Percentiles rank a stretch among this genome's conserved stretches.
These are phyloP conservation scores for Cyanistes caeruleus DNA, from an alignment of 2,113 vertebrate genomes.

Conservation along the genomic window DNA sequence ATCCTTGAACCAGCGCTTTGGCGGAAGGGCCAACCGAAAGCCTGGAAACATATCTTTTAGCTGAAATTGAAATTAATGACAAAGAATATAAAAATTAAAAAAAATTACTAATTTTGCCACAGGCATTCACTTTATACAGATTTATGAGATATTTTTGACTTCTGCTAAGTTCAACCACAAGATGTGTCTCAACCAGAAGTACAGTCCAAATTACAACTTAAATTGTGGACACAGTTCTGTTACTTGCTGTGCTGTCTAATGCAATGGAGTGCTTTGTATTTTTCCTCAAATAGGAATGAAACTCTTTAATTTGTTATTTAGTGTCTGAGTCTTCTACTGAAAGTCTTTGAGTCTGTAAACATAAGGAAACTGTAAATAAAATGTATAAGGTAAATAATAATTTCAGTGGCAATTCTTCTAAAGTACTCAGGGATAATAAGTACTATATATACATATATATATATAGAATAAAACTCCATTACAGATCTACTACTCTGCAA, in stretches of 20 bases:
- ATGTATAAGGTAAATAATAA: not conserved
- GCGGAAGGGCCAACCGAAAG: constrained; percentile 94
- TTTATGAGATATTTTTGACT: not conserved
- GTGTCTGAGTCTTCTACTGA: not conserved
- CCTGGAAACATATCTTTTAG: constrained; percentile 96
- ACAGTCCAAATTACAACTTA: not conserved
- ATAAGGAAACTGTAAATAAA: not conserved
- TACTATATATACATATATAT: not conserved
- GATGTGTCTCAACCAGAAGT: not conserved
- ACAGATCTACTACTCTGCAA: not conserved
- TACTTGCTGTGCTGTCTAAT: not conserved
- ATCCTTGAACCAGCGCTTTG: constrained; percentile 99
- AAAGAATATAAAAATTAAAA: rapidly evolving
- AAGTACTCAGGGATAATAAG: not conserved
- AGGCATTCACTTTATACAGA: not conserved
- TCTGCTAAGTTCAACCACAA: not conserved
- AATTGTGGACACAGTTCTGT: not conserved
- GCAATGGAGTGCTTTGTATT: not conserved
- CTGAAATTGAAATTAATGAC: constrained; percentile 69
- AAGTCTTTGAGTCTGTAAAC: not conserved
- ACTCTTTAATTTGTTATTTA: not conserved
- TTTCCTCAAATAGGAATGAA: not conserved
- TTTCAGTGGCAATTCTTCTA: not conserved
- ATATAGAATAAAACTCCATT: not conserved
- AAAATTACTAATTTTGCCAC: not conserved